Evolutionary conservation across 1,140 invertebrate species (phyloP).

Genomic region (Macrobrachium nipponense): DNA sequence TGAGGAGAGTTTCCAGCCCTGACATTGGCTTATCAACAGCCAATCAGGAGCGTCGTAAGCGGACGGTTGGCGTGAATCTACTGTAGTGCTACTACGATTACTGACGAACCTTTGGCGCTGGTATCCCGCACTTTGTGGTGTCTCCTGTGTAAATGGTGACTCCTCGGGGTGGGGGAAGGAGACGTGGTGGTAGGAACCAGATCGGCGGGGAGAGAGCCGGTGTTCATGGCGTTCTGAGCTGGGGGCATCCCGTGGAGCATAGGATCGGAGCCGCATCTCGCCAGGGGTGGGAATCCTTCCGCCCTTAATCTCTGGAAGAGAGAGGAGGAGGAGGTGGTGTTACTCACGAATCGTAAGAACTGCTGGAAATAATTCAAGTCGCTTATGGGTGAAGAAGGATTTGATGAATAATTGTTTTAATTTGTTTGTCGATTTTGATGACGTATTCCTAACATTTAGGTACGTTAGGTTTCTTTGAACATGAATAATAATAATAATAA

Average conservation of each 20-base stretch:
- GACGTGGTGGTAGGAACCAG: slow-evolving; percentile 32
- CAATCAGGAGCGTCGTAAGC: too few species aligned
- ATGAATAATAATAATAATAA: too few species aligned
- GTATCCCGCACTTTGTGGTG: slow-evolving; percentile 24
- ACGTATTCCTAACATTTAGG: too few species aligned
- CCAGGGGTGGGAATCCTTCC: slow-evolving; percentile 57
- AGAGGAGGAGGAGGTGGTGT: background rate
- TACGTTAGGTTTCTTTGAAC: too few species aligned
- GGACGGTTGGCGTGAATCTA: too few species aligned
- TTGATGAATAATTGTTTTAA: too few species aligned
- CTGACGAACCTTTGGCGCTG: background rate
- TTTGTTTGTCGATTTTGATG: too few species aligned
- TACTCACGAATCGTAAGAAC: background rate
- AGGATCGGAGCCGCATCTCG: slow-evolving; percentile 59
- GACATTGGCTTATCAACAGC: too few species aligned
- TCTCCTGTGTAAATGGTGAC: background rate
- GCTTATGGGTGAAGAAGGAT: background rate
- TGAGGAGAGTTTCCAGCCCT: too few species aligned
- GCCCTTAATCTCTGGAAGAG: slow-evolving; percentile 51
- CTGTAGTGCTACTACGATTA: too few species aligned
- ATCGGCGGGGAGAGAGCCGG: slow-evolving; percentile 61
- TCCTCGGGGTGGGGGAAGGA: slow-evolving; percentile 10
- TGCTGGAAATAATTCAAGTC: background rate
- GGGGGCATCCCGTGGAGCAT: slow-evolving; percentile 44
- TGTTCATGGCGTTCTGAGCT: slow-evolving; percentile 60